phyloP scores from a whole-genome alignment of 2,888 invertebrate species.

The Oscheius sp. region DNA sequence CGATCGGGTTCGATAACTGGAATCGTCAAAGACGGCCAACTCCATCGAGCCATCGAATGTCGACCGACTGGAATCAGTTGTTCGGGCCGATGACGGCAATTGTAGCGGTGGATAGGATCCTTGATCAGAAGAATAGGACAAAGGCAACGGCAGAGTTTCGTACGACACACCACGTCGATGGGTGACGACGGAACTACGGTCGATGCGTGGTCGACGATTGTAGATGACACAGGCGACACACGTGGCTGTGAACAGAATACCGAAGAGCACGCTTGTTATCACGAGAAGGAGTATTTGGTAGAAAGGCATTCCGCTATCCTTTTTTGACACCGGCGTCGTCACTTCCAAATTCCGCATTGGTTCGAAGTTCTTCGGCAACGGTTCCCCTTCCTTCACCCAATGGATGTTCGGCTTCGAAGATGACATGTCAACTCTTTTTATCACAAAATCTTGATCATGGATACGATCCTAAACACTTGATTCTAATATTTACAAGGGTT shows the following conservation, averaged over 20 bases:
- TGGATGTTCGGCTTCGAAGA: not conserved
- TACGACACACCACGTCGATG: slow-evolving; percentile 3
- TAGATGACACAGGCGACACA: slow-evolving; percentile 17
- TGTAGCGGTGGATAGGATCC: slow-evolving; percentile 11
- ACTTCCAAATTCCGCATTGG: not conserved
- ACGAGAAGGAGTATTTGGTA: slow-evolving; percentile 1
- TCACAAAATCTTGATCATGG: slow-evolving; percentile 29
- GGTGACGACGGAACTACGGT: slow-evolving; percentile 23
- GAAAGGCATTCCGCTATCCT: not conserved
- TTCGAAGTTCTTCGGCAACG: slow-evolving; percentile 21
- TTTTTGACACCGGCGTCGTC: not conserved
- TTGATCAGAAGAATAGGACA: not conserved
- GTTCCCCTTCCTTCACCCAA: slow-evolving; percentile 28
- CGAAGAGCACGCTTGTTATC: not conserved
- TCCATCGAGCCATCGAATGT: slow-evolving; percentile 16
- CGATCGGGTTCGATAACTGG: slow-evolving; percentile 20
- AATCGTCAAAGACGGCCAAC: slow-evolving; percentile 18
- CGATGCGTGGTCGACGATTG: slow-evolving; percentile 22
- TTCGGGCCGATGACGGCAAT: slow-evolving; percentile 5
- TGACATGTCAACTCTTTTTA: slow-evolving; percentile 4
- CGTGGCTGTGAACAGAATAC: not conserved
- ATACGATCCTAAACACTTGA: slow-evolving; percentile 18
- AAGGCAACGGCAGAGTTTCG: not conserved
- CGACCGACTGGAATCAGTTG: slow-evolving; percentile 13
- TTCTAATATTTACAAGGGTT: not conserved